phyloP scores from a whole-genome alignment of 2,113 vertebrate species.

The Phyllostomus discolor region DNA sequence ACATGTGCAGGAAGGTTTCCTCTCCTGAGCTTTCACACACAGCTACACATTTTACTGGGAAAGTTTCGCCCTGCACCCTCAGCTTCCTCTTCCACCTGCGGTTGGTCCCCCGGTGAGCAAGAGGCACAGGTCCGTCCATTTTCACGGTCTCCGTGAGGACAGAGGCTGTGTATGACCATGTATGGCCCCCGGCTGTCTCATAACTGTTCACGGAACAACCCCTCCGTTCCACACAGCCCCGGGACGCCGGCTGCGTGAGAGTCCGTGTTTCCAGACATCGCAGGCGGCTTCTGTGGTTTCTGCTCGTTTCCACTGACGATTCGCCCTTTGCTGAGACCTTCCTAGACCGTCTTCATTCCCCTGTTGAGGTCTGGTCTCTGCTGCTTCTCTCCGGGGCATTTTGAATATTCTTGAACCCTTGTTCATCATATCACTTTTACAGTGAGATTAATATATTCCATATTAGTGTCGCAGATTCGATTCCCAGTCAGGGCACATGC shows the following conservation, averaged over 20 bases:
- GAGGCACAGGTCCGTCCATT: too few relatives aligned
- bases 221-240: background rate
- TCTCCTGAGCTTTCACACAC: background rate
- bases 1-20: background rate
- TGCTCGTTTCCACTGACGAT: background rate
- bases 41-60: accelerated
- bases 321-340: background rate
- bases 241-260: background rate
- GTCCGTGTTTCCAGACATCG: background rate
- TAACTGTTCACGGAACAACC: accelerated
- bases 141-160: too few relatives aligned
- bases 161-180: too few relatives aligned
- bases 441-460: background rate
- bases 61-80: too few relatives aligned
- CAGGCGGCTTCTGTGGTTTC: background rate
- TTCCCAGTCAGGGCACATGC: too few relatives aligned
- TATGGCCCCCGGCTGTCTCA: too few relatives aligned
- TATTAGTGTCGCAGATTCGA: too few relatives aligned
- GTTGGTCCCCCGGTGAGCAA: accelerated
- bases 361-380: background rate
- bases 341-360: background rate
- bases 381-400: background rate
- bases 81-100: background rate
- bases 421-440: background rate
- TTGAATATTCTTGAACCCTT: background rate